Base-by-base conservation (phyloP, 2,113 vertebrate genomes). In the Pampusana beccarii region DNA sequence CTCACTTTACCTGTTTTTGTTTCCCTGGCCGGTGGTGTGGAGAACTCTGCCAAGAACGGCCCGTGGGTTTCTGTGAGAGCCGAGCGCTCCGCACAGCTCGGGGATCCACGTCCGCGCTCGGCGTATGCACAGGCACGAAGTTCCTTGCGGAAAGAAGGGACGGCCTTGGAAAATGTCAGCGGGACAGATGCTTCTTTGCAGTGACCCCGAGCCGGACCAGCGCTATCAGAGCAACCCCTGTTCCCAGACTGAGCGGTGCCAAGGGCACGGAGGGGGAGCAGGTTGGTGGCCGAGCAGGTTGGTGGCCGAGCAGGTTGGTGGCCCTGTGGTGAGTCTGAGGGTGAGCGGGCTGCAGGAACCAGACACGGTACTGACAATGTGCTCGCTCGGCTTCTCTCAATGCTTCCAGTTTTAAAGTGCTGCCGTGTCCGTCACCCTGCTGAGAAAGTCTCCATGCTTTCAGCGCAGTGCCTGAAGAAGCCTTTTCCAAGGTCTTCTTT, bases 101-200 rank as follows among this genome's bases (percentile, higher is more conserved):
- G 0, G 16, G 38, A 15, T 15, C 31, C 0, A n/a, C 13, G 16
- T 28, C 20, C 10, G 1, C 16, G 61, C 36, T 46, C 4, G 0
- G 14, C 13, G 4, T 6, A 62, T 13, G 7, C 31, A 70, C 14
- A 24, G 72, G 33, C 62, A 33, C 65, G 56, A 61, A 57, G 69
- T 12, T 9, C 53, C 50, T 57, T 14, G 44, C 42, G 15, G 40
- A 61, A 80, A 36, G 36, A 60, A 31, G 14, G 5, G 6, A 7
- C 36, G 10, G n/a, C n/a, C n/a, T 79, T 48, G 44, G 34, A 60
- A 65, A 54, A 51, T 21, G 56, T 15, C 69, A 53, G 34, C 34
- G 18, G 40, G 42, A 40, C 23, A 28, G 26, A 10, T 73, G 40
- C 60, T 61, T 67, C 69, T 34, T 51, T 53, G 13, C 36, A 69